Evolutionary conservation across 2,888 invertebrate species (phyloP), one percentile per base, ranked within the genome.

Genomic region (Diloba caeruleocephala): DNA sequence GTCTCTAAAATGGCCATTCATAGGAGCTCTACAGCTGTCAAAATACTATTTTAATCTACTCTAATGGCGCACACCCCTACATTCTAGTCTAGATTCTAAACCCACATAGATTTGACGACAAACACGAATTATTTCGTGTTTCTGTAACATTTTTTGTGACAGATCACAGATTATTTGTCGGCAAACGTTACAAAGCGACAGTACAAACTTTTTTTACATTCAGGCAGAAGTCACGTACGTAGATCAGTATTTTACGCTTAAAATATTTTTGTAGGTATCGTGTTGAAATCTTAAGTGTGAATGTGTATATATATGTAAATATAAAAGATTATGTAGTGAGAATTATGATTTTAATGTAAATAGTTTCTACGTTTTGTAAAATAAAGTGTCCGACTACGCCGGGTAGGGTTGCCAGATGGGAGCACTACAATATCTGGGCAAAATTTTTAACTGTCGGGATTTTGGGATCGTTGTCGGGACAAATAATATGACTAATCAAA

Each of bases 161-260:
- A 42, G 67, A 70, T 67, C 52, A 44, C 54, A 53, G 59, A 65
- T 65, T 50, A 57, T 31, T 29, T 53, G 61, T 61, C 57, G 50
- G 48, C 32, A 13, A 54, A 46, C 21, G 28, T 26, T 28, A 53
- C 51, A 59, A 38, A 63, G 60, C 46, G 49, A 65, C 54, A 60
- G 55, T 36, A 28, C 5, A 25, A 54, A 31, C 12, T 52, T 57
- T 63, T 59, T 62, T 62, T 63, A 33, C 37, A 37, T 31, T 46
- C 28, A 63, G 25, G 39, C 46, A 45, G 4, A 49, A 46, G 50
- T 55, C 64, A 64, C 66, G 66, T 51, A 39, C 33, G 1, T 5
- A n/a, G 7, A 28, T 29, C 50, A 50, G 44, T 5, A 39, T 42
- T 61, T 28, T 39, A 37, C 19, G 23, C 32, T 39, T 21, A 38